These are phyloP conservation scores for Bovichtus variegatus DNA, from an alignment of 2,797 vertebrate genomes.

Conservation along the genomic window DNA sequence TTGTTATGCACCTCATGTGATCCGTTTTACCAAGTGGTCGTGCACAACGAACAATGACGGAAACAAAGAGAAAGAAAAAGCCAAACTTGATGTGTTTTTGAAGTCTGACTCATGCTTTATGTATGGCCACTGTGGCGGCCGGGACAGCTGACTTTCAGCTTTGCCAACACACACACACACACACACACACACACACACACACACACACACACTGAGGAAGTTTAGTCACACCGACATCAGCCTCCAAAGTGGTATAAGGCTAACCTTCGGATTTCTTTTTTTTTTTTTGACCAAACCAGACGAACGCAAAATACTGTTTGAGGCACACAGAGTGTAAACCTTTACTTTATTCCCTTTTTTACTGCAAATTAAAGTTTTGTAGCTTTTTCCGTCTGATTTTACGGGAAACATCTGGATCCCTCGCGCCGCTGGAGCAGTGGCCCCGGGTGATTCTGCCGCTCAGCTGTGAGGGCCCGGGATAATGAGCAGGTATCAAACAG, in stretches of 20 bases:
- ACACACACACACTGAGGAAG: slow-evolving; percentile 33
- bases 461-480: slow-evolving; percentile 79
- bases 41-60: slow-evolving; percentile 8
- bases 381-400: slow-evolving; percentile 90
- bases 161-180: slow-evolving; percentile 34
- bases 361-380: slow-evolving; percentile 90
- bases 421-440: slow-evolving; percentile 78
- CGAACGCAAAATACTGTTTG: slow-evolving; percentile 74
- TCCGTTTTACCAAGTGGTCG: background rate
- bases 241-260: slow-evolving; percentile 57
- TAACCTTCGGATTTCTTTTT: slow-evolving; percentile 62
- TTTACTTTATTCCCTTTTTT: slow-evolving; percentile 85
- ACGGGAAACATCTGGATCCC: slow-evolving; percentile 89
- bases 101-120: slow-evolving; percentile 45
- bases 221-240: slow-evolving; percentile 55
- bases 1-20: background rate
- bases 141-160: slow-evolving; percentile 65
- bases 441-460: slow-evolving; percentile 79
- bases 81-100: slow-evolving; percentile 20
- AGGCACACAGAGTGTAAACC: slow-evolving; percentile 81
- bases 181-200: slow-evolving; percentile 27
- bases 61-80: slow-evolving; percentile 24
- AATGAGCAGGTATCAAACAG: slow-evolving; percentile 86
- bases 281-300: slow-evolving; percentile 65
- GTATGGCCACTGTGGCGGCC: slow-evolving; percentile 39